Evolutionary conservation across 2,888 invertebrate genomes (phyloP), one percentile per base, ranked within the genome.

Genomic region (Sylvicola cinctus): DNA sequence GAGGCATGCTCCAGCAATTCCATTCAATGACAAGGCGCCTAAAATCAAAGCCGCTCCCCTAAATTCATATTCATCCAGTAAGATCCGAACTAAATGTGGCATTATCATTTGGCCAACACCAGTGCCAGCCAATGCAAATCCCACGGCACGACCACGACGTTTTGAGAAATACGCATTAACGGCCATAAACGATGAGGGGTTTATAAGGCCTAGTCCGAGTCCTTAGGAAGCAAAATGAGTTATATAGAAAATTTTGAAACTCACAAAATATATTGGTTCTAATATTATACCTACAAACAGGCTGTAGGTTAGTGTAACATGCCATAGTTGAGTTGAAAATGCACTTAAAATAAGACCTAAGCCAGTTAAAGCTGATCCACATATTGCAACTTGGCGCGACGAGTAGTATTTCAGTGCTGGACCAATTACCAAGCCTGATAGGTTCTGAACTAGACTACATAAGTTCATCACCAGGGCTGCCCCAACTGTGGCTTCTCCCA

Each of bases 51-150:
- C 68, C 1, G 78, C 68, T 25, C 66, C 66, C 42, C 58, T 62
- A 49, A 69, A 78, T 32, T 70, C 70, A 50, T 68, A 76, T 43
- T 65, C 58, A 41, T 69, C 67, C 40, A 77, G 51, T 32, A 77
- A 63, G 45, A 66, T 63, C 31, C 70, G 61, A 36, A 78, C 70
- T 42, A 76, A 58, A 46, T 74, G 74, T 3, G 79, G 79, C 65
- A 79, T 71, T 39, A 75, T 49, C 51, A 76, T 73, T 50, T 78
- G 76, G 3, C 79, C 79, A 16, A 77, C 54, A 38, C 78, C 76
- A 40, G 78, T 76, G 36, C 79, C 79, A 16, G 75, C 75, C 58
- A 78, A 66, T 1, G 77, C 70, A 20, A 78, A 58, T 2, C 78
- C 78, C 35, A 78, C 75, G n/a, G 79, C 79, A 28, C 71, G 64